phyloP scores from a whole-genome alignment of 2,113 vertebrate species.

The Theristicus caerulescens region DNA sequence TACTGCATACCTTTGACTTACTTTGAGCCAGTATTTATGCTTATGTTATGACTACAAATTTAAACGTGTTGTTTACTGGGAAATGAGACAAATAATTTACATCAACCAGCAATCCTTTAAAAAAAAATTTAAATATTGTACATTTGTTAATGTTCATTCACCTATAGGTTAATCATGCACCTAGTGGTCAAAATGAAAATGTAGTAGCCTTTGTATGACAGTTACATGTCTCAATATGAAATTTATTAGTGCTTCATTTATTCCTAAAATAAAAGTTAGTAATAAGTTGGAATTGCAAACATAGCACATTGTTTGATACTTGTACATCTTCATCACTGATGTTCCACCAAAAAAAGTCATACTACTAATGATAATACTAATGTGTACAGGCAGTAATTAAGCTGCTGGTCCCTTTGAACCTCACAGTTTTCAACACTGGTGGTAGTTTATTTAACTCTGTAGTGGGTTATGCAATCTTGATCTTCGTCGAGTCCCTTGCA shows the following conservation, averaged over 20 bases:
- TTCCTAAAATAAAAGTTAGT: background rate
- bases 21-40: background rate
- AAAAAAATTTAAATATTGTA: background rate
- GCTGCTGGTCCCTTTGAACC: background rate
- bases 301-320: background rate
- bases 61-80: background rate
- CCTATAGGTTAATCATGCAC: background rate
- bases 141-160: background rate
- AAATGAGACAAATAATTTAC: background rate
- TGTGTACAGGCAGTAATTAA: background rate
- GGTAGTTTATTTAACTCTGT: background rate
- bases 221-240: background rate
- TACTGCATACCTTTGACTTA: background rate
- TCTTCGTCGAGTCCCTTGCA: background rate
- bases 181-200: background rate
- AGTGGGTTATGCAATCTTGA: background rate
- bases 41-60: background rate
- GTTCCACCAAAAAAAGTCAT: background rate
- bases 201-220: background rate
- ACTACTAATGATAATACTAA: background rate
- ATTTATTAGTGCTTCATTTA: background rate
- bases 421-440: background rate
- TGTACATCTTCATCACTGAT: background rate
- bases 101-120: background rate
- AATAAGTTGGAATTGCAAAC: background rate